Evolutionary conservation across 2,113 vertebrate genomes (phyloP).

Genomic region (Megaleporinus macrocephalus): DNA sequence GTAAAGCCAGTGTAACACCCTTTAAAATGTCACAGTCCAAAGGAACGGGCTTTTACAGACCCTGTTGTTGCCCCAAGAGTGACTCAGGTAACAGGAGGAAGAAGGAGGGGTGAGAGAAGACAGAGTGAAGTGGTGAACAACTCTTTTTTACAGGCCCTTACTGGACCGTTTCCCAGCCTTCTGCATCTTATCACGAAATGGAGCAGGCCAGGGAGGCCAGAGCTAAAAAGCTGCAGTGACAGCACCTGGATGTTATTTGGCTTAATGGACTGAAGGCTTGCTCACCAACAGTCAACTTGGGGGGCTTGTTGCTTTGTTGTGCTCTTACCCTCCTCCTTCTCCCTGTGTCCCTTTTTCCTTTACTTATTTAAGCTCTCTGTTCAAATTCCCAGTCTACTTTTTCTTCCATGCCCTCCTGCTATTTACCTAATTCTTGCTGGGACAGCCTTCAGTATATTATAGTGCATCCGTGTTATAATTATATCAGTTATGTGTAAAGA

Average conservation of each 20-base stretch:
- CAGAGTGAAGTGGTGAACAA: slow-evolving; percentile 13
- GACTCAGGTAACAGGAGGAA: slow-evolving; percentile 67
- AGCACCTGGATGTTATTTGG: slow-evolving; percentile 83
- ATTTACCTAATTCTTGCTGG: slow-evolving; percentile 55
- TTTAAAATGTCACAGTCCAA: too few relatives aligned
- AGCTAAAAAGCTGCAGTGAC: slow-evolving; percentile 62
- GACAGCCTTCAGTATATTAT: slow-evolving; percentile 1
- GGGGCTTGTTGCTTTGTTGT: slow-evolving; percentile 72
- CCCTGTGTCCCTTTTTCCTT: slow-evolving; percentile 4
- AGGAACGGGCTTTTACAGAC: too few relatives aligned
- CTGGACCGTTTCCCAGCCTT: slow-evolving; percentile 78
- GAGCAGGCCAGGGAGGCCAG: slow-evolving; percentile 69
- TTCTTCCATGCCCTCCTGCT: slow-evolving; percentile 17
- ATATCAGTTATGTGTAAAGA: slow-evolving; percentile 56
- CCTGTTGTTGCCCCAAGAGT: slow-evolving; percentile 46
- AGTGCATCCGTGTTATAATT: slow-evolving; percentile 3
- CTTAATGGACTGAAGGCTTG: slow-evolving; percentile 76
- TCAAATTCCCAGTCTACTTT: slow-evolving; percentile 21
- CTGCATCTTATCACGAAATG: slow-evolving; percentile 77
- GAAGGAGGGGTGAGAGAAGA: slow-evolving; percentile 61
- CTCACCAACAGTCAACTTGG: slow-evolving; percentile 76
- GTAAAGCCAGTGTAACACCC: too few relatives aligned
- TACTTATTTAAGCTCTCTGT: slow-evolving; percentile 19
- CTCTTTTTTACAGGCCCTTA: slow-evolving; percentile 61
- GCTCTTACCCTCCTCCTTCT: slow-evolving; percentile 48